Percentiles rank a stretch among this genome's conserved stretches.
Evolutionary conservation across 2,797 vertebrate genomes (phyloP).

Genomic region (Melopsittacus undulatus): DNA sequence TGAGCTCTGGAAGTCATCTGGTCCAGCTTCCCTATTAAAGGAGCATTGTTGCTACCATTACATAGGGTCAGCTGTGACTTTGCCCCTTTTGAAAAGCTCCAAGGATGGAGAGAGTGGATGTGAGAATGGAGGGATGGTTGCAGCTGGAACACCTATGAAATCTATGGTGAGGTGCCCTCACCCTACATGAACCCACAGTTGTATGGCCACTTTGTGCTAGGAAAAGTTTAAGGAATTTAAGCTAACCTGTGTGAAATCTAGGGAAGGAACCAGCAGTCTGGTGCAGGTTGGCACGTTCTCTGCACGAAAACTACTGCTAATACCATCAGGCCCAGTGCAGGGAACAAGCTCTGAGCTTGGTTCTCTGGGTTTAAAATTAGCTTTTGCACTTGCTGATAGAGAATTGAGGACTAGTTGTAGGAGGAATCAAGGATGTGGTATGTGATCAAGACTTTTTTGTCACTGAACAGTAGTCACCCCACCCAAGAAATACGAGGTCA

Average conservation of each 20-base stretch:
- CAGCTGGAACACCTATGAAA: not conserved
- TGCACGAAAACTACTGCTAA: not conserved
- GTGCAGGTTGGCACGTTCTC: not conserved
- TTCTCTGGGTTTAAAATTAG: not conserved
- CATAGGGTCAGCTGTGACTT: not conserved
- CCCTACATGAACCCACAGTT: not conserved
- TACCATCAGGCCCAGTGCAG: not conserved
- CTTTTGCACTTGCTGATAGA: not conserved
- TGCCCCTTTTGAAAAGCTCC: not conserved
- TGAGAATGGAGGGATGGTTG: not conserved
- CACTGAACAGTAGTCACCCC: not conserved
- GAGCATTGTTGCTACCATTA: not conserved
- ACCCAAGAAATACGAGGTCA: not conserved
- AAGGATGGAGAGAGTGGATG: accelerated
- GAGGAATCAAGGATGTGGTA: not conserved
- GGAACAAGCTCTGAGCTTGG: not conserved
- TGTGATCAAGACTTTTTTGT: not conserved
- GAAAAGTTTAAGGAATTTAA: not conserved
- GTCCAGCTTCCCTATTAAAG: not conserved
- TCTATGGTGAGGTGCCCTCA: not conserved
- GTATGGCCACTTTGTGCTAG: not conserved
- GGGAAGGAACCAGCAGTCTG: not conserved
- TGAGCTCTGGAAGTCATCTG: not conserved
- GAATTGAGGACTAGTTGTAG: not conserved
- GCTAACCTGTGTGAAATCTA: not conserved